phyloP scores from a whole-genome alignment of 2,113 vertebrate species.

The Ciconia boyciana region DNA sequence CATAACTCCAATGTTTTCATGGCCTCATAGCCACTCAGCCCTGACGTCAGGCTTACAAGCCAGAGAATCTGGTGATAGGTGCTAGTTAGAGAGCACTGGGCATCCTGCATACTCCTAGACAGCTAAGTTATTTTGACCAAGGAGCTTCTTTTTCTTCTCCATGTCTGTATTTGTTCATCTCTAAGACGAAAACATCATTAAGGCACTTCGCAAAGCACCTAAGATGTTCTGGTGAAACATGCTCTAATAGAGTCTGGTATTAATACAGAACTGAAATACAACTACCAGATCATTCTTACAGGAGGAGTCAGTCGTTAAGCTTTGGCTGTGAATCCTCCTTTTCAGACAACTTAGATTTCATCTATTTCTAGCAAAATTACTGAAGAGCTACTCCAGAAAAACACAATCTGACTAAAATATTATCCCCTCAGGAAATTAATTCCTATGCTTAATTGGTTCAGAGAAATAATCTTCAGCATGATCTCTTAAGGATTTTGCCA shows the following conservation, averaged over 20 bases:
- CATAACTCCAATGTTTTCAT: background rate
- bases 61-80: background rate
- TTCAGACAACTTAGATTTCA: background rate
- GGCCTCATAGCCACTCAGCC: background rate
- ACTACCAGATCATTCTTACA: background rate
- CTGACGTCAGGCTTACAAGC: background rate
- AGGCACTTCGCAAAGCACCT: background rate
- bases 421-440: constrained; percentile 35
- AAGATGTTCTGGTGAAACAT: background rate
- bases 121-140: background rate
- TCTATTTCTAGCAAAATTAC: background rate
- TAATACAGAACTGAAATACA: background rate
- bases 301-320: background rate
- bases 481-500: constrained; percentile 29
- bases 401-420: background rate
- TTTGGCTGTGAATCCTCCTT: background rate
- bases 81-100: background rate
- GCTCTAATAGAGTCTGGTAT: background rate
- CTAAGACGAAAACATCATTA: background rate
- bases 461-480: constrained; percentile 25
- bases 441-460: constrained; percentile 49
- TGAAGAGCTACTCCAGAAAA: background rate
- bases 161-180: background rate
- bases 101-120: background rate
- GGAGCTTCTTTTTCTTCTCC: background rate